Percentiles rank a stretch among this genome's conserved stretches.
These are phyloP conservation scores for Lemur catta DNA, from an alignment of 2,797 vertebrate species.

Conservation along the genomic window DNA sequence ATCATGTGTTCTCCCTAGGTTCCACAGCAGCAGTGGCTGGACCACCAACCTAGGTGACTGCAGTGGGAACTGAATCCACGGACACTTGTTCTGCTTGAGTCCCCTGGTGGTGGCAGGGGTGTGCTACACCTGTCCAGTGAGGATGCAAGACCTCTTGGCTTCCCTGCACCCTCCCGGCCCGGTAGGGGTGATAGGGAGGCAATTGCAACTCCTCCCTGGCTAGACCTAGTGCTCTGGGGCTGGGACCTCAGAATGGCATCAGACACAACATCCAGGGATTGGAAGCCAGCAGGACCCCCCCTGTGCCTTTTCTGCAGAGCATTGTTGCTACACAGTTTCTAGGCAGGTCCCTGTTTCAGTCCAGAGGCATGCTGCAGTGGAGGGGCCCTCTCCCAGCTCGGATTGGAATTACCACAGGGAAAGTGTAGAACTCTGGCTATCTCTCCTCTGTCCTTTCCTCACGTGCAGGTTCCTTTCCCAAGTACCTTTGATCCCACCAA, in stretches of 20 bases:
- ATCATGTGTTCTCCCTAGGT: not conserved
- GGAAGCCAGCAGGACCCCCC: not conserved
- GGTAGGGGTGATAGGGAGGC: not conserved
- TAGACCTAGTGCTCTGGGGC: not conserved
- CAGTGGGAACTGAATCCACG: not conserved
- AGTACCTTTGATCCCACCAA: not conserved
- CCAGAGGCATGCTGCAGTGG: no score
- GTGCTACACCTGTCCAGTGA: not conserved
- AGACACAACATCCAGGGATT: not conserved
- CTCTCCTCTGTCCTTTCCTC: not conserved
- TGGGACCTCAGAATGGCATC: not conserved
- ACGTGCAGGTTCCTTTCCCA: not conserved
- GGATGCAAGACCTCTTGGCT: not conserved
- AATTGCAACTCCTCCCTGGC: not conserved
- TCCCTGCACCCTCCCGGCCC: not conserved
- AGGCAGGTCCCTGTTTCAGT: not conserved
- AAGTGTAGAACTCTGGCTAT: not conserved
- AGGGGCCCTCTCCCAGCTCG: no score
- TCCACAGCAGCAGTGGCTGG: not conserved
- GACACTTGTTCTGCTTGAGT: not conserved
- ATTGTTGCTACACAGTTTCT: not conserved
- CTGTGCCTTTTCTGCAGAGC: not conserved
- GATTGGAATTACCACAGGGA: not conserved
- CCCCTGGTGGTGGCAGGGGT: not conserved
- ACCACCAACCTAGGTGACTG: not conserved